Base-by-base conservation (phyloP, 2,888 invertebrate species). In the Liodrosophila aerea region DNA sequence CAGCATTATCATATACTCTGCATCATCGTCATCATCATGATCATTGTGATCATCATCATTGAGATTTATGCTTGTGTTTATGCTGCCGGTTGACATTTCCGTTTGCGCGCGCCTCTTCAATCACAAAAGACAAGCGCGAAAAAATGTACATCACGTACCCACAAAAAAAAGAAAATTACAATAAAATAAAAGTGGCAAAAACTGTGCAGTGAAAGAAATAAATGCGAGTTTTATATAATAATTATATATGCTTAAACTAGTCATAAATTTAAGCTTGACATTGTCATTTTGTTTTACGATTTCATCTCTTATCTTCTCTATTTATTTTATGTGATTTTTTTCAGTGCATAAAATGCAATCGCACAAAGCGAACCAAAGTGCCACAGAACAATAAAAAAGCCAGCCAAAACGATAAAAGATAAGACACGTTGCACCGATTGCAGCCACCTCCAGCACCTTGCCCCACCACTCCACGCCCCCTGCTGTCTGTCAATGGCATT, bases 41-140 rank as follows among this genome's bases (percentile, higher is more conserved):
- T 39, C 49, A 44, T 33, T 52, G 36, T 30, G 40, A 36, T 49
- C 37, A 49, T 53, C 45, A 50, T 53, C 34, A 85, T 80, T 85
- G 64, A 80, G 85, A 80, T 85, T 80, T 80, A 85, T 80, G 81
- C 64, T 70, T 85, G 56, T 83, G 69, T 67, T 83, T 83, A 66
- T 80, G 78, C 66, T 76, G 81, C 65, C 53, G 77, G 54, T 58
- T 81, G 86, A 85, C 86, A 81, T 81, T 81, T 81, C 80, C 80
- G 80, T 49, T 85, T 57, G 29, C 39, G 39, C 36, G 71, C 59
- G 83, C 76, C 70, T 80, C 81, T 69, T 84, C 78, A 77, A 81
- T 81, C 86, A 22, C 22, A 67, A 63, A 63, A 67, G 82, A 66
- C 65, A 59, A 73, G 64, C 61, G 81, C 63, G 57, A 70, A 62